phyloP scores from a whole-genome alignment of 2,797 vertebrate genomes.

The Hydrolagus colliei region DNA sequence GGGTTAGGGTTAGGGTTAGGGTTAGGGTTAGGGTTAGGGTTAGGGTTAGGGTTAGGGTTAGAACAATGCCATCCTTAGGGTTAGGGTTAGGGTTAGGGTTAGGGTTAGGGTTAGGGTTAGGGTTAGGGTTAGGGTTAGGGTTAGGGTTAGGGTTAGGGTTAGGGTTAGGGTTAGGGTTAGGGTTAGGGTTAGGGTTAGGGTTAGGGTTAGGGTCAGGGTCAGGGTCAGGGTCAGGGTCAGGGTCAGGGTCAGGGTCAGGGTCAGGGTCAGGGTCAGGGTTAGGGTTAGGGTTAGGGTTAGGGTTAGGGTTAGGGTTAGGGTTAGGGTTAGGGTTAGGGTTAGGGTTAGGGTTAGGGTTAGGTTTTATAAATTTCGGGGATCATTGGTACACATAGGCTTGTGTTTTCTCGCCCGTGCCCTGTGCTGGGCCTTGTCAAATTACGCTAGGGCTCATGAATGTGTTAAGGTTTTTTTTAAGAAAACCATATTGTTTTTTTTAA shows the following conservation, averaged over 20 bases:
- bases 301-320: not conserved
- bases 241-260: not conserved
- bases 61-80: too few relatives aligned
- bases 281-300: not conserved
- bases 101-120: slow-evolving; percentile 1
- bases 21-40: slow-evolving; percentile 5
- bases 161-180: not conserved
- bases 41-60: slow-evolving; percentile 6
- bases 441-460: too few relatives aligned
- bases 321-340: not conserved
- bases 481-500: too few relatives aligned
- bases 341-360: not conserved
- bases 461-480: too few relatives aligned
- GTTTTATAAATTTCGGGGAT: too few relatives aligned
- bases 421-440: too few relatives aligned
- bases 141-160: not conserved
- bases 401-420: too few relatives aligned
- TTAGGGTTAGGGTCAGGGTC: too few relatives aligned
- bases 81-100: slow-evolving; percentile 6
- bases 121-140: not conserved
- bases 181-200: not conserved
- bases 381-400: too few relatives aligned
- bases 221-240: not conserved
- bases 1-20: not conserved
- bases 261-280: not conserved